Evolutionary conservation across 2,888 invertebrate species (phyloP).

Genomic region (Thysanoteuthis rhombus): DNA sequence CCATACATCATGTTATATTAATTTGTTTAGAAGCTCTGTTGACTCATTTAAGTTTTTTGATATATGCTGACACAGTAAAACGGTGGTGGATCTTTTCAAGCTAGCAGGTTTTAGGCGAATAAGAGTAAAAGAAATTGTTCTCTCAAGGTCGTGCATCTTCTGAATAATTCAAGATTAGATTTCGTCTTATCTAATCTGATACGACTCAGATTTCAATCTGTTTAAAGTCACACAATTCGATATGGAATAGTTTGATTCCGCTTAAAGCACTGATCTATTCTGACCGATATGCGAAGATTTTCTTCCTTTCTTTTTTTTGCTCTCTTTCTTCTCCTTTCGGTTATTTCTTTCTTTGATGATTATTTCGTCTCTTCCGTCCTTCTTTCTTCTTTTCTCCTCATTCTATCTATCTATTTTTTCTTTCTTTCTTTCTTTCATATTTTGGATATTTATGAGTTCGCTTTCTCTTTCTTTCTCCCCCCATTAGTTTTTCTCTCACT

Average conservation of each 20-base stretch:
- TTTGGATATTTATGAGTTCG: too few relatives aligned
- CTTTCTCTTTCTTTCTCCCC: not conserved
- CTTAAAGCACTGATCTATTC: not conserved
- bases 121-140: not conserved
- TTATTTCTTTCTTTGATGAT: too few relatives aligned
- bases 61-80: not conserved
- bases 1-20: too few relatives aligned
- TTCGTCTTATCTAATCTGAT: not conserved
- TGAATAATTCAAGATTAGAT: slow-evolving; percentile 12
- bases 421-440: not conserved
- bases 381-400: not conserved
- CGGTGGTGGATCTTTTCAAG: not conserved
- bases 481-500: not conserved
- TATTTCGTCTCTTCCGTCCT: not conserved
- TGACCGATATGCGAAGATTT: not conserved
- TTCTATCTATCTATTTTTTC: not conserved
- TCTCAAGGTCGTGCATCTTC: not conserved
- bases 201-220: not conserved
- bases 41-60: not conserved
- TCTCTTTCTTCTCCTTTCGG: not conserved
- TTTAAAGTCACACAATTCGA: not conserved
- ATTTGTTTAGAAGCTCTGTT: too few relatives aligned
- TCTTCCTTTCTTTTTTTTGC: too few relatives aligned
- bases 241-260: not conserved
- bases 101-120: not conserved